These are phyloP conservation scores for Noturus placidus DNA, from an alignment of 2,113 vertebrate species.

Conservation along the genomic window DNA sequence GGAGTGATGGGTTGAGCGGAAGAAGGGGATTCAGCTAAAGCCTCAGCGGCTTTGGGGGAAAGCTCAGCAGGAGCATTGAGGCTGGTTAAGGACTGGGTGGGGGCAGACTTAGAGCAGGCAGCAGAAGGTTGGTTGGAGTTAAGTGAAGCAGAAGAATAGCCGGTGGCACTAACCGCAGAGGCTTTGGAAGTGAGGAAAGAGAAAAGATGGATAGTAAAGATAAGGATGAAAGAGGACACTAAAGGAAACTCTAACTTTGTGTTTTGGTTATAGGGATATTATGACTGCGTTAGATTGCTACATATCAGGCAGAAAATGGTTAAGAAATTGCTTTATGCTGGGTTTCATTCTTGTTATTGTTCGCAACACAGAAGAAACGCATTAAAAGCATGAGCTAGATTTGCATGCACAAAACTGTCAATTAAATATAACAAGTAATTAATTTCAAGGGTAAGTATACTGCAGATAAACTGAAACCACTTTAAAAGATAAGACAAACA, in stretches of 20 bases:
- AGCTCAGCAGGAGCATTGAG: conserved; percentile 41
- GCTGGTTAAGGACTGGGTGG: conserved; percentile 60
- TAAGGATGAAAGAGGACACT: conserved; percentile 16
- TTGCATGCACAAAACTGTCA: not conserved
- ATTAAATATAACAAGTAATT: not conserved
- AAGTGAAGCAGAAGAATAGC: conserved; percentile 61
- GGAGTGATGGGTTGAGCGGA: conserved; percentile 74
- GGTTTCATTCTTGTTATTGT: not conserved
- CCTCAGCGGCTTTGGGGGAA: conserved; percentile 65
- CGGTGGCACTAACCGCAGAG: conserved; percentile 78
- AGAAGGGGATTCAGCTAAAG: conserved; percentile 78
- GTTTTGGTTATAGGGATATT: not conserved
- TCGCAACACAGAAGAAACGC: not conserved
- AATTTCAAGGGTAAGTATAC: not conserved
- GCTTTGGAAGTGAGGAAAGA: conserved; percentile 68
- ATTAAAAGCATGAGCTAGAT: not conserved
- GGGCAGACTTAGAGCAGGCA: conserved; percentile 51
- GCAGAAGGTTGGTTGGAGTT: conserved; percentile 67
- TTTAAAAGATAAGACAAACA: not conserved
- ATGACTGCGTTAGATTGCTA: not conserved
- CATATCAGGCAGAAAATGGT: not conserved
- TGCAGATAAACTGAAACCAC: not conserved
- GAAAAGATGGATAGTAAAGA: conserved; percentile 44
- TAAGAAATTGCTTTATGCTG: not conserved
- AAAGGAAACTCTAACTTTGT: not conserved